phyloP scores from a whole-genome alignment of 2,113 vertebrate species.

The Gavia stellata region DNA sequence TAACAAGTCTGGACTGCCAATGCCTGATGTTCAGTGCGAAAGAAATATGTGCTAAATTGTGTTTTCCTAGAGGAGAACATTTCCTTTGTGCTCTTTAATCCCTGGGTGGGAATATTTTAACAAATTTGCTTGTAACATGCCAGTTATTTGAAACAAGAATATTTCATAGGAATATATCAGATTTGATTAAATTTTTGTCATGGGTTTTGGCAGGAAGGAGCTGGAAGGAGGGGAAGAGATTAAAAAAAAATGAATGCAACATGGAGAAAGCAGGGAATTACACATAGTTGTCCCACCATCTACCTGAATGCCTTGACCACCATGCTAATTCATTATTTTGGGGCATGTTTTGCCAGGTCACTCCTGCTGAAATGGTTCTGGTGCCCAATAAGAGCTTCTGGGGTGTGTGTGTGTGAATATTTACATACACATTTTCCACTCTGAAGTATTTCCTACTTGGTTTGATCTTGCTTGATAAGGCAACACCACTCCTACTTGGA shows the following conservation, averaged over 20 bases:
- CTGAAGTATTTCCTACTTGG: neutral
- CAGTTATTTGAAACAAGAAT: neutral
- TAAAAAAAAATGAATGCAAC: neutral
- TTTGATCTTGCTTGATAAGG: neutral
- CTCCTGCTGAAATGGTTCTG: neutral
- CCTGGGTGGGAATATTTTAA: neutral
- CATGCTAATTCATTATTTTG: neutral
- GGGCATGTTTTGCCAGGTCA: neutral
- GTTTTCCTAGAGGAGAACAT: neutral
- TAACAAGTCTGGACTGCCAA: neutral
- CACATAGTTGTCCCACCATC: neutral
- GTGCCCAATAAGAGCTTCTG: neutral
- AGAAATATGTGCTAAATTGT: neutral
- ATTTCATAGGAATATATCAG: neutral
- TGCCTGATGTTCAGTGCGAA: neutral
- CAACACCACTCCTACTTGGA: neutral
- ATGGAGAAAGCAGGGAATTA: neutral
- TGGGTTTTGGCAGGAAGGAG: neutral
- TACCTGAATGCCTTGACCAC: neutral
- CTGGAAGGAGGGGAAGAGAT: neutral
- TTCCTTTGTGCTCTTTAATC: neutral
- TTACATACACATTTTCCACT: neutral
- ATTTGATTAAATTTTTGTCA: neutral
- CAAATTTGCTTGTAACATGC: neutral
- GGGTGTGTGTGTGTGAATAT: neutral